These are phyloP conservation scores for Andricus grossulariae DNA, from an alignment of 1,140 invertebrate genomes.

Conservation along the genomic window DNA sequence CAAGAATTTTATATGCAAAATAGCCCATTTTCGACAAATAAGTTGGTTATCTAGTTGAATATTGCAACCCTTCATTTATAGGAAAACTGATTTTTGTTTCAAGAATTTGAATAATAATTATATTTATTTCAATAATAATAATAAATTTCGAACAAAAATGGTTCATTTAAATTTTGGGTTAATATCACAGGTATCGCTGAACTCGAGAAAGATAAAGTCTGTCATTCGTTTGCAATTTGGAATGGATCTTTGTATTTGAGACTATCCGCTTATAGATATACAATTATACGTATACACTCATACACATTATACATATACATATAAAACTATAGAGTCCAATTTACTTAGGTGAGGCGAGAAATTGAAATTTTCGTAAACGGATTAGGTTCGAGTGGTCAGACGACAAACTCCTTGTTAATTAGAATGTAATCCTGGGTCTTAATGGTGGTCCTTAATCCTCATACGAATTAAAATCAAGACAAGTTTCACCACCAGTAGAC, in stretches of 20 bases:
- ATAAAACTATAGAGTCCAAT: conserved; percentile 56
- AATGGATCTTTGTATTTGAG: conserved; percentile 54
- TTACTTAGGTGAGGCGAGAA: conserved; percentile 73
- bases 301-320: not conserved
- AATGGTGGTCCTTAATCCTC: conserved; percentile 47
- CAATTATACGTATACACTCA: not conserved
- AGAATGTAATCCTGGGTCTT: conserved; percentile 73
- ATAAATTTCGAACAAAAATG: too few species aligned
- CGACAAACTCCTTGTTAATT: conserved; percentile 71
- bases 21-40: too few species aligned
- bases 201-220: conserved; percentile 66
- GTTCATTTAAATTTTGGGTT: too few species aligned
- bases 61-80: too few species aligned
- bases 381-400: conserved; percentile 64
- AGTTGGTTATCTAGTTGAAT: too few species aligned
- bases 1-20: too few species aligned
- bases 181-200: not conserved
- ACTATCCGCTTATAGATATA: conserved; percentile 36
- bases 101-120: too few species aligned
- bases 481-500: conserved; percentile 8
- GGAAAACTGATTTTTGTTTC: too few species aligned
- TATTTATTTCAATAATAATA: too few species aligned
- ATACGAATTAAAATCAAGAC: conserved; percentile 8
- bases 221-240: conserved; percentile 60
- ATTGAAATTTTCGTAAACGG: conserved; percentile 75